These are phyloP conservation scores for Drosophila colorata DNA, from an alignment of 2,888 invertebrate genomes.

Conservation along the genomic window DNA sequence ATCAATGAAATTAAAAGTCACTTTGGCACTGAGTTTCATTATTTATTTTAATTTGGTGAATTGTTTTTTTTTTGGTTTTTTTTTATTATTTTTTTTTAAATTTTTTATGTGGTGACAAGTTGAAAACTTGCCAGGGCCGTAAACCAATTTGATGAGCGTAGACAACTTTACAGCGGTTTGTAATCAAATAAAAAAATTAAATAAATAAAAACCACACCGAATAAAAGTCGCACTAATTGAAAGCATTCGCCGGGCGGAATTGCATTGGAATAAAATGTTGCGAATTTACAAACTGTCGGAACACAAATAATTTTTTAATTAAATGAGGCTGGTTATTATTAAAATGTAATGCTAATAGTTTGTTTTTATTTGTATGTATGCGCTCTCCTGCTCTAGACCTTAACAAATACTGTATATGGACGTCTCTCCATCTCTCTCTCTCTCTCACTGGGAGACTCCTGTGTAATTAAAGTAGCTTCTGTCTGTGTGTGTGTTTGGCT, in stretches of 20 bases:
- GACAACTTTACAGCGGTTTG: slow-evolving; percentile 28
- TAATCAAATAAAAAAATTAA: slow-evolving; percentile 11
- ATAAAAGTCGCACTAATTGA: slow-evolving; percentile 38
- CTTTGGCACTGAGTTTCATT: slow-evolving; percentile 23
- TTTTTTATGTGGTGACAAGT: slow-evolving; percentile 24
- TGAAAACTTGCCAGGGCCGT: slow-evolving; percentile 35
- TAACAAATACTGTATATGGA: slow-evolving; percentile 22
- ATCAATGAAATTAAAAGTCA: slow-evolving; percentile 46
- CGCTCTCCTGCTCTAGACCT: neutral
- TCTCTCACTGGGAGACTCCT: slow-evolving; percentile 3
- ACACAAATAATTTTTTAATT: slow-evolving; percentile 37
- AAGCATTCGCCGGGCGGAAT: slow-evolving; percentile 24
- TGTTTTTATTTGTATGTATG: slow-evolving; percentile 30
- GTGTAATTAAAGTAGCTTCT: slow-evolving; percentile 30
- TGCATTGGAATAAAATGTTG: slow-evolving; percentile 27
- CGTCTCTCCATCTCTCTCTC: neutral
- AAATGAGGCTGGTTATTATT: slow-evolving; percentile 15
- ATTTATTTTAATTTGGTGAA: slow-evolving; percentile 3
- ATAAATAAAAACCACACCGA: slow-evolving; percentile 2
- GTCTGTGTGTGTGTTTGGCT: neutral
- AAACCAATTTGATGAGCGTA: slow-evolving; percentile 44
- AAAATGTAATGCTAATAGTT: slow-evolving; percentile 45
- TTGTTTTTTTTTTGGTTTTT: slow-evolving; percentile 5
- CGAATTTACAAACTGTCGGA: slow-evolving; percentile 11
- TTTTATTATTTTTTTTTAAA: slow-evolving; percentile 2